phyloP scores from a whole-genome alignment of 2,113 vertebrate species.

The Lates calcarifer region DNA sequence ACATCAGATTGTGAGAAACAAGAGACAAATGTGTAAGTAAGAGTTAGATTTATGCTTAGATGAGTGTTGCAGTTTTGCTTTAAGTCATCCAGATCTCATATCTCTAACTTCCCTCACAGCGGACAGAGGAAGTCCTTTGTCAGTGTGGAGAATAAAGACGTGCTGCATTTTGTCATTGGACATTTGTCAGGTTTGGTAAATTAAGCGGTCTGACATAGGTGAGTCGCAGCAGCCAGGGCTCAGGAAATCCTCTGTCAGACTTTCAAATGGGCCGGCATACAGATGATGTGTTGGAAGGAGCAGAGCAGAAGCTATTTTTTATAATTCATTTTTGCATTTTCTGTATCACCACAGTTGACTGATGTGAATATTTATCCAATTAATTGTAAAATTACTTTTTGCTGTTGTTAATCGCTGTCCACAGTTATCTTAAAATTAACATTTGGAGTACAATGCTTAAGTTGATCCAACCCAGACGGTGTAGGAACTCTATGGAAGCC shows the following conservation, averaged over 20 bases:
- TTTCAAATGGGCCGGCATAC: not conserved
- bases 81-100: not conserved
- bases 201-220: conserved; percentile 40
- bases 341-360: not conserved
- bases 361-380: not conserved
- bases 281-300: conserved; percentile 27
- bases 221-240: conserved; percentile 29
- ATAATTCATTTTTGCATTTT: not conserved
- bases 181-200: conserved; percentile 52
- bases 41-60: not conserved
- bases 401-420: too few relatives aligned
- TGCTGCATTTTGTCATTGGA: conserved; percentile 33
- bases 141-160: conserved; percentile 25
- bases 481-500: too few relatives aligned
- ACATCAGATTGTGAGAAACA: not conserved
- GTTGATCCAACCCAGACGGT: too few relatives aligned
- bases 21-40: not conserved
- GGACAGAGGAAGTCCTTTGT: not conserved
- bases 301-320: not conserved
- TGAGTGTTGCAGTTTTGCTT: not conserved
- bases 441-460: too few relatives aligned
- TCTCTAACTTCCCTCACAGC: conserved; percentile 4
- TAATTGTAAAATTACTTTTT: too few relatives aligned
- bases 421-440: too few relatives aligned
- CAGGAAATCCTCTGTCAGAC: conserved; percentile 41